Evolutionary conservation across 2,888 invertebrate genomes (phyloP).

Genomic region (Cheilosia vernalis): DNA sequence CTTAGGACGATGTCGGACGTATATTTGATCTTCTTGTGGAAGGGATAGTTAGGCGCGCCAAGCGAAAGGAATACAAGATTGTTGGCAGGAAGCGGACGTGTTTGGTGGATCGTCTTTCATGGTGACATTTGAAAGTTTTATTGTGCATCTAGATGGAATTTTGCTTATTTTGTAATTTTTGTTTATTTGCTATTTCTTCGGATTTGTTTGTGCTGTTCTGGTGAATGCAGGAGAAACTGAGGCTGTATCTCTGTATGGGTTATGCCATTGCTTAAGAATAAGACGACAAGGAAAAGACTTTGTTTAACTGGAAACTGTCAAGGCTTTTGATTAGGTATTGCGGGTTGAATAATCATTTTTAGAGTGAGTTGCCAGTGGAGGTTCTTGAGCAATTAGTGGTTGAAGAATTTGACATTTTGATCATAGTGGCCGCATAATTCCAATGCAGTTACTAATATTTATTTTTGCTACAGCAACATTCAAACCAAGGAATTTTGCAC

Average conservation of each 20-base stretch:
- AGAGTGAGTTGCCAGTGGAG: too few species aligned
- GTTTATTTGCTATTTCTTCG: conserved; percentile 27
- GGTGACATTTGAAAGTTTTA: conserved; percentile 64
- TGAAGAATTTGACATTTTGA: too few species aligned
- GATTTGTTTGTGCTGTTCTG: conserved; percentile 9
- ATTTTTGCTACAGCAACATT: too few species aligned
- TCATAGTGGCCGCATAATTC: too few species aligned
- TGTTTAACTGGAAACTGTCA: too few species aligned
- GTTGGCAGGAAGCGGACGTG: conserved; percentile 35
- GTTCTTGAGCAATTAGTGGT: too few species aligned
- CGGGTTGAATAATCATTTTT: too few species aligned
- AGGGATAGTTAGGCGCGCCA: neutral
- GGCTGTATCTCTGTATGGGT: neutral
- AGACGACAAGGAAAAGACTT: too few species aligned
- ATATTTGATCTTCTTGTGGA: conserved; percentile 41
- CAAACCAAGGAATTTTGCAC: too few species aligned
- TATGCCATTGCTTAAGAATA: too few species aligned
- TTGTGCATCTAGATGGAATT: conserved; percentile 38
- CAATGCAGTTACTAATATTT: too few species aligned
- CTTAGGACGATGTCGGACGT: conserved; percentile 25
- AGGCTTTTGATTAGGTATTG: too few species aligned
- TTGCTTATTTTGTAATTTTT: conserved; percentile 41
- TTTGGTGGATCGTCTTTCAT: conserved; percentile 52
- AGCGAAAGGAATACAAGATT: conserved; percentile 15
- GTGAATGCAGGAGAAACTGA: neutral